Evolutionary conservation across 2,888 invertebrate species (phyloP), one percentile per base, ranked within the genome.

Genomic region (Pterostichus niger): DNA sequence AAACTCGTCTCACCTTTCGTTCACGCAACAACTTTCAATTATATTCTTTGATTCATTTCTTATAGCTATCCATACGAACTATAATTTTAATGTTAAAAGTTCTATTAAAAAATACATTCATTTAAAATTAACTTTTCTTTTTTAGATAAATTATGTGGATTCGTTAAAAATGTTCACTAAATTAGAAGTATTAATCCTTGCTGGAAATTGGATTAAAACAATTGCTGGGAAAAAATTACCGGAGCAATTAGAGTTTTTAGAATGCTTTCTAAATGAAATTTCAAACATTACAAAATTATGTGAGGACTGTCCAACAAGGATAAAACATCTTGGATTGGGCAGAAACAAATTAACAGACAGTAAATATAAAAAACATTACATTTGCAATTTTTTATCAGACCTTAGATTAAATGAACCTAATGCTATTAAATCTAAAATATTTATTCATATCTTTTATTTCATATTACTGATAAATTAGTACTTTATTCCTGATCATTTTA

Each of bases 311-410:
- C 92, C 93, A 0, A 82, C 84, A 64, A 87, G 88, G 61, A 86
- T 93, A 68, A 84, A 90, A 3, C 91, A 92, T 85, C 87, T 93
- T 73, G 93, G 93, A 52, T 88, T 93, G 24, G 90, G 91, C 0
- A 89, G 90, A 84, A 93, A 93, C 87, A 87, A 90, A 54, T 80
- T 90, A 59, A 86, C 86, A 6, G 86, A 89, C 83, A 86, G 89
- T 90, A 86, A 87, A 88, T 86, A 68, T 7, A 5, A 35, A 24
- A 44, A 15, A 71, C 7, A 44, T 71, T 13, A 15, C 9, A 40
- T 40, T 40, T 40, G 1, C 40, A 3, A 7, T 40, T 0, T 6
- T 9, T 40, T 40, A 1, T 40, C 40, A 40, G 40, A n/a, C n/a
- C n/a, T 6, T 3, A 40, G 5, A 35, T 35, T 35, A 24, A 6